Percentiles rank a stretch among this genome's conserved stretches.
Evolutionary conservation across 2,888 invertebrate genomes (phyloP).

Genomic region (Folsomia candida): DNA sequence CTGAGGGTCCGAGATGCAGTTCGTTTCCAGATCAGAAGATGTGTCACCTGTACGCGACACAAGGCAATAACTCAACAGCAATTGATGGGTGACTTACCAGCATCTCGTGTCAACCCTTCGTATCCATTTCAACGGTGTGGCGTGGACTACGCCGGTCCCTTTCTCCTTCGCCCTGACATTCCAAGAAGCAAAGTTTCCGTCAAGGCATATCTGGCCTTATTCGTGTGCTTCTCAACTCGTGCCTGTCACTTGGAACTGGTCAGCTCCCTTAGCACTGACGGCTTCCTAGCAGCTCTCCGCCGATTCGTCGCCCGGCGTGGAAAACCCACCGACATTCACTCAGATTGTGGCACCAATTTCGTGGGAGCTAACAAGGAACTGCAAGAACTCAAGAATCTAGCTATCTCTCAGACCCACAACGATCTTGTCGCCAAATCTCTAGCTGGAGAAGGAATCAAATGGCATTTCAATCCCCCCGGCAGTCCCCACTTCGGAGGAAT

Average conservation of each 20-base stretch:
- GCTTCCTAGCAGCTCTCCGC: neutral
- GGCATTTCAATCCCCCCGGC: slow-evolving; percentile 8
- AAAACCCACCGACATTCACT: neutral
- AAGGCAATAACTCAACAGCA: neutral
- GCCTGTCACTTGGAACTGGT: neutral
- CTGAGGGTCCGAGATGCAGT: neutral
- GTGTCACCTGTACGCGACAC: neutral
- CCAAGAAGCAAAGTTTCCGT: neutral
- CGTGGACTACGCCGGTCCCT: neutral
- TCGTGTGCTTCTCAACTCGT: neutral
- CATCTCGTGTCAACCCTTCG: neutral
- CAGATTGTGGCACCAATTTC: slow-evolving; percentile 4
- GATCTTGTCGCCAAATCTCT: too few relatives aligned
- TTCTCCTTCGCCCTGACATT: neutral
- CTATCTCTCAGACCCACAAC: neutral
- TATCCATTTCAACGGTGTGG: neutral
- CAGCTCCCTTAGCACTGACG: neutral
- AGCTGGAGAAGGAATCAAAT: neutral
- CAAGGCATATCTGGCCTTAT: neutral
- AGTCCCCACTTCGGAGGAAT: slow-evolving; percentile 2
- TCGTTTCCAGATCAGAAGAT: neutral
- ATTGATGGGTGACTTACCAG: neutral
- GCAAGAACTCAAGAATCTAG: neutral
- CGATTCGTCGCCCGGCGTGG: neutral
- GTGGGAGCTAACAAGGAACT: neutral